Evolutionary conservation across 2,888 invertebrate species (phyloP).

Genomic region (Zaprionus obscuricornis): DNA sequence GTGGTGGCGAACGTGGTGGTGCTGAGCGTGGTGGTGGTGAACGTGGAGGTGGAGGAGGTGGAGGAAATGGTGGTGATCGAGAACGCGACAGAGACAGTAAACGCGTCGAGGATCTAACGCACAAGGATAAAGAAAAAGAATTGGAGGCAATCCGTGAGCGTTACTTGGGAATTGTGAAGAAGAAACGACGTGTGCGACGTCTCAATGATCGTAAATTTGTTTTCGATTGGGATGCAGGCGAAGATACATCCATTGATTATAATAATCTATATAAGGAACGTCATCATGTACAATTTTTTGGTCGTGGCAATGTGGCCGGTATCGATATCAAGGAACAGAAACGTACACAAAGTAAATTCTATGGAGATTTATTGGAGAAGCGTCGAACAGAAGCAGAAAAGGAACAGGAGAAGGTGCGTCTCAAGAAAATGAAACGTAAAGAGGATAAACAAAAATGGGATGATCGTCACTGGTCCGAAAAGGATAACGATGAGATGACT

Average conservation of each 20-base stretch:
- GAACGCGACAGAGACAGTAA: conserved; percentile 83
- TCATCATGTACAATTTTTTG: conserved; percentile 99
- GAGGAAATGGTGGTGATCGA: conserved; percentile 64
- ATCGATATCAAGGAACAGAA: conserved; percentile 98
- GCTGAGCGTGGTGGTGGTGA: conserved; percentile 24
- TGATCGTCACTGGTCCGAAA: conserved; percentile 99
- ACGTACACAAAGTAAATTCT: conserved; percentile 98
- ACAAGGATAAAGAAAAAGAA: conserved; percentile 95
- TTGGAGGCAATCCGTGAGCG: conserved; percentile 97
- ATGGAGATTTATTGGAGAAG: conserved; percentile 97
- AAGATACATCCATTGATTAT: conserved; percentile 99
- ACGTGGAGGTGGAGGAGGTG: conserved; percentile 20
- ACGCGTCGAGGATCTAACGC: conserved; percentile 82
- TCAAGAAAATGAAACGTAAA: conserved; percentile 96
- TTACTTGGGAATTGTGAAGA: conserved; percentile 96
- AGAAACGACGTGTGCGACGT: conserved; percentile 95
- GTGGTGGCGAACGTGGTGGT: conserved; percentile 14
- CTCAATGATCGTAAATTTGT: conserved; percentile 99
- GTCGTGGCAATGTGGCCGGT: conserved; percentile 98
- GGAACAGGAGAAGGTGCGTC: conserved; percentile 95
- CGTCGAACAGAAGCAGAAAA: conserved; percentile 98
- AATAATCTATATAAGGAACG: conserved; percentile 98
- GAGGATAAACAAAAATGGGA: conserved; percentile 99
- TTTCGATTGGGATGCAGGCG: conserved; percentile 99
- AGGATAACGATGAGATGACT: conserved; percentile 96